phyloP scores from a whole-genome alignment of 2,113 vertebrate species.

The Haemorhous mexicanus region DNA sequence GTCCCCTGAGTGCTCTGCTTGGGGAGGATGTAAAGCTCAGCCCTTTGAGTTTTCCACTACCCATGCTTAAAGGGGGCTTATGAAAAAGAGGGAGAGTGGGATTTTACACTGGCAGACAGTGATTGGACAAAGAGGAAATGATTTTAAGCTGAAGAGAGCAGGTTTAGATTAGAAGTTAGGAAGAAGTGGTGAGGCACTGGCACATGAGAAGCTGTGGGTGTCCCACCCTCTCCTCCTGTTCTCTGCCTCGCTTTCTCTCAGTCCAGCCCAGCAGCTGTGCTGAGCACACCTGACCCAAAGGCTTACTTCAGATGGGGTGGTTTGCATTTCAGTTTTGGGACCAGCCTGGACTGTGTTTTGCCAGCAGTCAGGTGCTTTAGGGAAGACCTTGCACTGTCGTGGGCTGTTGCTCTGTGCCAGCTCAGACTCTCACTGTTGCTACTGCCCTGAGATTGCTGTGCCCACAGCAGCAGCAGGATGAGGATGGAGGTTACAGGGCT shows the following conservation, averaged over 20 bases:
- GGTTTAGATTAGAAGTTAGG: not conserved
- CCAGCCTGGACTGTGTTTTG: not conserved
- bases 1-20: not conserved
- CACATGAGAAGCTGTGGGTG: not conserved
- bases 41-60: not conserved
- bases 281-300: accelerated
- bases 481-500: accelerated
- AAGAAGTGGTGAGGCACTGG: not conserved
- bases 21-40: not conserved
- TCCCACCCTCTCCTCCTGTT: not conserved
- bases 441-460: not conserved
- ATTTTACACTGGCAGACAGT: not conserved
- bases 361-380: not conserved
- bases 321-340: not conserved
- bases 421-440: not conserved
- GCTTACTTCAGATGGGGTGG: not conserved
- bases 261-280: accelerated
- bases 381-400: not conserved
- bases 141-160: not conserved
- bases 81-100: not conserved
- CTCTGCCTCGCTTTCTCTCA: not conserved
- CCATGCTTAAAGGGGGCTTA: not conserved
- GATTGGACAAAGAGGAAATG: not conserved
- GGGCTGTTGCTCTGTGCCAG: not conserved
- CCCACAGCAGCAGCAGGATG: accelerated